Evolutionary conservation across 2,113 vertebrate genomes (phyloP), one percentile per base, ranked within the genome.

Genomic region (Austrofundulus limnaeus): DNA sequence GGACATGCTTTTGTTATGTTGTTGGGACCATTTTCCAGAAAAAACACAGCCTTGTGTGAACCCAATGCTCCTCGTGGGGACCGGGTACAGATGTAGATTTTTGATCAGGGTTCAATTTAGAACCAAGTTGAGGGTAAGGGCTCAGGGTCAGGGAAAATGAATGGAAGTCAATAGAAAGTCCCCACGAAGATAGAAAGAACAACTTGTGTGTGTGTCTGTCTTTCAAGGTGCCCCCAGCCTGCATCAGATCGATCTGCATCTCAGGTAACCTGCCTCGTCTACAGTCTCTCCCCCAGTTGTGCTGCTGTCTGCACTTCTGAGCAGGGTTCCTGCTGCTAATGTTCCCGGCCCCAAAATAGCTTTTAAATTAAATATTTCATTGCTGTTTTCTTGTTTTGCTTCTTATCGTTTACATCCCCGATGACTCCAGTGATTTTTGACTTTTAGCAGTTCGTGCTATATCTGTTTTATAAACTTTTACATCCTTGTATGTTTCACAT

Each of bases 151-250:
- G n/a, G n/a, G n/a, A n/a, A n/a, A n/a, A n/a, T n/a, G n/a, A n/a
- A n/a, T n/a, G n/a, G n/a, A n/a, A n/a, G n/a, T n/a, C n/a, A n/a
- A n/a, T n/a, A n/a, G n/a, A n/a, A n/a, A n/a, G n/a, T n/a, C n/a
- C n/a, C n/a, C n/a, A n/a, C n/a, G n/a, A n/a, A 28, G 25, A 28
- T 3, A 28, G 25, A 28, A 7, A 28, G n/a, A 58, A n/a, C n/a
- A n/a, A n/a, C n/a, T n/a, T n/a, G 64, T 38, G 58, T 54, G 58
- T 2, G 55, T 39, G 23, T 63, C 25, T 48, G 47, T 61, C 39
- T 73, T 62, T 72, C 80, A 88, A 86, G 82, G 86, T 86, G 86
- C 82, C 87, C 87, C 84, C 75, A 64, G 66, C 61, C 70, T 4
- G 31, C 56, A 70, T 85, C 74, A 74, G 72, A 71, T 71, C 10